These are phyloP conservation scores for Caenorhabditis brenneri DNA, from an alignment of 1,140 invertebrate species.

Conservation along the genomic window DNA sequence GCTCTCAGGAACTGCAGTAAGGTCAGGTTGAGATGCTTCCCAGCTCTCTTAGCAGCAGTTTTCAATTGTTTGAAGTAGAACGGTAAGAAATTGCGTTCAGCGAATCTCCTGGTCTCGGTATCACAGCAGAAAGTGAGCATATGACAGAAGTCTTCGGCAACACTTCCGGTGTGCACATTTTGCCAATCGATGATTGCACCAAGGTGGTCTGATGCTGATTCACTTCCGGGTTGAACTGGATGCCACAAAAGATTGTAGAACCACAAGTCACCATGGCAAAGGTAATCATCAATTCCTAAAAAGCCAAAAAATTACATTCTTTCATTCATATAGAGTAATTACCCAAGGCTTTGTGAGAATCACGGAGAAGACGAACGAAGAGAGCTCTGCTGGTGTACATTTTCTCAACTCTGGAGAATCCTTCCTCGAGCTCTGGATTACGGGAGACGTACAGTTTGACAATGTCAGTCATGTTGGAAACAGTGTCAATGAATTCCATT, in stretches of 20 bases:
- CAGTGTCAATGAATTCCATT: constrained; percentile 14
- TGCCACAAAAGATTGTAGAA: constrained; percentile 1
- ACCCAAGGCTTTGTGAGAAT: neutral
- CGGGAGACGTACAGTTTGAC: constrained; percentile 2
- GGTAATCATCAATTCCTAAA: neutral
- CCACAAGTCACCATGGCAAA: constrained; percentile 21
- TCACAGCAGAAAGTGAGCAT: constrained; percentile 34
- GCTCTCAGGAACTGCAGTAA: neutral
- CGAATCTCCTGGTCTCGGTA: neutral
- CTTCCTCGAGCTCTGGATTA: neutral
- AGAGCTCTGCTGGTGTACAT: neutral
- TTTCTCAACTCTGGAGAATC: constrained; percentile 7
- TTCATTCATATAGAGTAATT: too few relatives aligned
- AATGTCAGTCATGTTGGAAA: constrained; percentile 1
- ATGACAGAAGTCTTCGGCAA: neutral
- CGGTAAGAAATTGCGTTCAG: neutral
- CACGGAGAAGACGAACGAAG: neutral
- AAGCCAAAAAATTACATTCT: too few relatives aligned
- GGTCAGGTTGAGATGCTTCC: neutral
- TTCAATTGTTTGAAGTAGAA: neutral
- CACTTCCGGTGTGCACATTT: constrained; percentile 13
- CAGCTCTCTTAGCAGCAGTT: neutral
- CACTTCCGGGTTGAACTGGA: neutral
- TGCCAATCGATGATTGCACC: constrained; percentile 19
- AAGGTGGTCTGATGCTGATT: neutral